Evolutionary conservation across 2,888 invertebrate genomes (phyloP), one percentile per base, ranked within the genome.

Genomic region (Stramonita haemastoma): DNA sequence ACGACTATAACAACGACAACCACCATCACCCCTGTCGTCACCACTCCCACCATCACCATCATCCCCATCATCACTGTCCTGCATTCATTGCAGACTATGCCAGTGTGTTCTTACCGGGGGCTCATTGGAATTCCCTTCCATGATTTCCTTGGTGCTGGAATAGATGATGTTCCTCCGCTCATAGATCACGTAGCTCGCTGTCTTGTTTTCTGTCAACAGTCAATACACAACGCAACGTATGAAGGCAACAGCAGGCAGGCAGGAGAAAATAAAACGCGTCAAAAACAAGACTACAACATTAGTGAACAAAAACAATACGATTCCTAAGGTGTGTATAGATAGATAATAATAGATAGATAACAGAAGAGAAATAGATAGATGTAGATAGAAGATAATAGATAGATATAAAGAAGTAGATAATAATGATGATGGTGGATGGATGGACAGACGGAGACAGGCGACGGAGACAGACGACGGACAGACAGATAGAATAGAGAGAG

Each of bases 141-240:
- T 66, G 22, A 86, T 89, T 29, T 90, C 91, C 73, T 90, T 91
- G 79, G 90, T 87, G 89, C 91, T 92, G 77, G 92, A 90, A 87
- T 92, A 91, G 66, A 90, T 90, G 13, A 90, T 90, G 88, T 88
- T 87, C 83, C 90, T 77, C 36, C 87, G 87, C 60, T 87, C 91
- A 73, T 90, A 90, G 81, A 89, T 89, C 36, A 87, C 86, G 73
- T 90, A 90, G 70, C 87, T 90, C 87, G 89, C 90, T 81, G 79
- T 79, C 77, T 90, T 91, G 46, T 86, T 89, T 73, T 87, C 89
- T 90, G 85, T 19, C 19, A 15, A 83, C 56, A 84, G 46, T 46
- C 4, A 46, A 46, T 29, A 57, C 56, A 57, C 57, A 83, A 32
- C 79, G 26, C 83, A n/a, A 83, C 83, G 22, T 22, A 83, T 26